A percentile compares a stretch with the other conserved stretches of the same genome.
These are phyloP conservation scores for Torymus tubicola DNA, from an alignment of 2,888 invertebrate genomes.

Conservation along the genomic window DNA sequence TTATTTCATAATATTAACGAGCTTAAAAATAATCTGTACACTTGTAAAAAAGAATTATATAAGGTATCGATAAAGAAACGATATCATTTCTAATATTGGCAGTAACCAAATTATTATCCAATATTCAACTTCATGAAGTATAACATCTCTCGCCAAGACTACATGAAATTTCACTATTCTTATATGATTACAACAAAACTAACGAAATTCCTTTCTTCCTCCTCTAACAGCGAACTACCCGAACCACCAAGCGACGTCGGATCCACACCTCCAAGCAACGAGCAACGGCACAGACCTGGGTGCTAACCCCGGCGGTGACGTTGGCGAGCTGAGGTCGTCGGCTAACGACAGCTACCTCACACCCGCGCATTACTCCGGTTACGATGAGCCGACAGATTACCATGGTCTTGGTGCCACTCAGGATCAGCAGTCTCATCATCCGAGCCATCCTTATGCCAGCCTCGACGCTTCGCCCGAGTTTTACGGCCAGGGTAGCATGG, in stretches of 20 bases:
- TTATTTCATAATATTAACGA: too few species aligned
- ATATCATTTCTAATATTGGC: too few species aligned
- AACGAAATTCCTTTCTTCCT: too few species aligned
- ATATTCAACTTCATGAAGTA: too few species aligned
- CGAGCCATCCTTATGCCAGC: constrained; percentile 78
- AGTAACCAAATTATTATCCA: too few species aligned
- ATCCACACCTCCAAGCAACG: constrained; percentile 59
- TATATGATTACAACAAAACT: too few species aligned
- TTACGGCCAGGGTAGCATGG: constrained; percentile 80
- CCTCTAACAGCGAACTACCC: constrained; percentile 69
- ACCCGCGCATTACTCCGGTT: constrained; percentile 74
- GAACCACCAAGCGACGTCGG: constrained; percentile 65
- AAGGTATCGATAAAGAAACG: too few species aligned
- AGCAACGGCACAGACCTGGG: constrained; percentile 69
- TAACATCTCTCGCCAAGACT: too few species aligned
- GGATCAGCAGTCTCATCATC: constrained; percentile 73
- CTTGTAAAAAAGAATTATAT: too few species aligned
- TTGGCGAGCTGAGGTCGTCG: constrained; percentile 66
- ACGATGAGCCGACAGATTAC: constrained; percentile 76
- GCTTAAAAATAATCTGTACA: too few species aligned
- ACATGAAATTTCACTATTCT: too few species aligned
- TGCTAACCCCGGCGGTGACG: constrained; percentile 66
- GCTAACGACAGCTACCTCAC: constrained; percentile 73
- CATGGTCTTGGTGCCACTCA: constrained; percentile 64
- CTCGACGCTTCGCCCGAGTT: constrained; percentile 86